Evolutionary conservation across 2,797 vertebrate genomes (phyloP).

Genomic region (Chaetodon trifasciatus): DNA sequence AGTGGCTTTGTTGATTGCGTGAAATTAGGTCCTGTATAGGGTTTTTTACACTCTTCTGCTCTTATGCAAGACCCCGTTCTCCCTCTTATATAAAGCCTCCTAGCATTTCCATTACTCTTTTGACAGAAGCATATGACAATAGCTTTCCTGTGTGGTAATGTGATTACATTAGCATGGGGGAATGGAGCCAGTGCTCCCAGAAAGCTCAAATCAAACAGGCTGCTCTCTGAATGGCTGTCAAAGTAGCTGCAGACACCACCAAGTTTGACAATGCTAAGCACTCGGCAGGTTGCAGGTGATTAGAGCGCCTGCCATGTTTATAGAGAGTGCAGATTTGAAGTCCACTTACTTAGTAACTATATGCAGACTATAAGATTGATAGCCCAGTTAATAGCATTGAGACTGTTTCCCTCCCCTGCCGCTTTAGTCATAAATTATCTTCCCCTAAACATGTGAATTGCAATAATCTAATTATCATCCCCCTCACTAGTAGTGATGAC

Average conservation of each 20-base stretch:
- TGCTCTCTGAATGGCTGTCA: constrained; percentile 35
- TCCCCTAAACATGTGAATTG: background rate
- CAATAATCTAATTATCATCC: background rate
- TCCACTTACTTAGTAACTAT: background rate
- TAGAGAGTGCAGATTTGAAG: background rate
- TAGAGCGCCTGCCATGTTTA: background rate
- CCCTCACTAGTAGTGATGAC: background rate
- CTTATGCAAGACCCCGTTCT: constrained; percentile 57
- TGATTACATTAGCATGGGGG: constrained; percentile 77
- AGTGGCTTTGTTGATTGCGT: constrained; percentile 83
- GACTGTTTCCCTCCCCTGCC: background rate
- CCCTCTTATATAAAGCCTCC: constrained; percentile 70
- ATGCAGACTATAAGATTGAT: background rate
- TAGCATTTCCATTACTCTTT: constrained; percentile 71
- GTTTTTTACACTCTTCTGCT: constrained; percentile 64
- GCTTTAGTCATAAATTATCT: background rate
- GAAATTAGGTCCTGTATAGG: constrained; percentile 78
- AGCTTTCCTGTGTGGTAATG: constrained; percentile 71
- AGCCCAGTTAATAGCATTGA: background rate
- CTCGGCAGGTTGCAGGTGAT: background rate
- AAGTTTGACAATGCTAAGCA: background rate
- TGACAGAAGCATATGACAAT: constrained; percentile 76
- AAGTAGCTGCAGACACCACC: background rate
- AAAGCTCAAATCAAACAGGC: constrained; percentile 54
- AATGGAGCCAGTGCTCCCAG: constrained; percentile 56